Evolutionary conservation across 2,888 invertebrate species (phyloP), one percentile per base, ranked within the genome.

Genomic region (Eilema sororculum): DNA sequence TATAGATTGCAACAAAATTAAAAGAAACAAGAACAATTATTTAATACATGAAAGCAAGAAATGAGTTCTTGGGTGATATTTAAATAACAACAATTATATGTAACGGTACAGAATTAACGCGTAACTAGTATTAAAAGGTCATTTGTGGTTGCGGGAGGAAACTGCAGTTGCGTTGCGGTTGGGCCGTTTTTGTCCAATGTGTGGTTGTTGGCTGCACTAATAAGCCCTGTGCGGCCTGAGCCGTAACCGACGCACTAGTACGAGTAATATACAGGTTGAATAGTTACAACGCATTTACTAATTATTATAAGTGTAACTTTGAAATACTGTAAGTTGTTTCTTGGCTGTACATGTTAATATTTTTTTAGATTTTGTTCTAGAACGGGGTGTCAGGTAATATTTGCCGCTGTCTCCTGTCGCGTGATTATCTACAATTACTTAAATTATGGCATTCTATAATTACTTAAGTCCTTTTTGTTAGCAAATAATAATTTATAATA

Each of bases 71-170:
- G 4, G 0, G 41, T 13, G 41, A 16, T 80, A 83, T 72, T 80
- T 81, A 84, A 75, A 71, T 72, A 69, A 65, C 73, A 78, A 81
- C 75, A 87, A 88, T 89, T 86, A 88, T 83, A 72, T 62, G 70
- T 88, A 90, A 90, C 89, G 87, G 87, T 87, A 80, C 79, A 84
- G 85, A 87, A 92, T 92, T 90, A 90, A 86, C 87, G 90, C 89
- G 76, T 83, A 85, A 91, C 88, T 79, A 88, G 86, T 88, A 91
- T 90, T 91, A 91, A 93, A 91, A 92, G 91, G 90, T 89, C 87
- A 88, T 93, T 93, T 93, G 95, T 83, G 94, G 94, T 91, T 84
- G 83, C 71, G 86, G 84, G 92, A 92, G 94, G 93, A 94, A 93
- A 89, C 90, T 86, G 84, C 86, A 89, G 86, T 89, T 86, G 88